These are phyloP conservation scores for Pogonocherus hispidulus DNA, from an alignment of 2,888 invertebrate species.

Conservation along the genomic window DNA sequence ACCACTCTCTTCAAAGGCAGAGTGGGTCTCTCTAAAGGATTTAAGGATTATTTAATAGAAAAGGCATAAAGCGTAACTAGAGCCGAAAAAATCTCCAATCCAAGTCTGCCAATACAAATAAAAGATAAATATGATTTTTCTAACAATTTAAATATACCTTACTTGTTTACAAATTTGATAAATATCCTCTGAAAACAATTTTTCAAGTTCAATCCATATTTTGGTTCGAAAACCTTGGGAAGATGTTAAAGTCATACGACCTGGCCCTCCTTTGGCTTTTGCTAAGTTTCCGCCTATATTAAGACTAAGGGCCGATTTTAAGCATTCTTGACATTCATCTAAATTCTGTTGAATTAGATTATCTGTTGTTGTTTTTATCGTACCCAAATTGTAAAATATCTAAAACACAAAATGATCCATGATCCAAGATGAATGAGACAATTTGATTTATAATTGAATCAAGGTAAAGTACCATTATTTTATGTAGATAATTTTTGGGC, in stretches of 20 bases:
- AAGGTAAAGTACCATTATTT: too few species aligned
- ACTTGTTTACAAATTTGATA: slow-evolving; percentile 81
- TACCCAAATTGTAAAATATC: slow-evolving; percentile 67
- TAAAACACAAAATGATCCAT: slow-evolving; percentile 54
- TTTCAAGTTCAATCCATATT: slow-evolving; percentile 92
- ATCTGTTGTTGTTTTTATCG: slow-evolving; percentile 70
- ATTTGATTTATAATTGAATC: too few species aligned
- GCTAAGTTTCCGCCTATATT: slow-evolving; percentile 46
- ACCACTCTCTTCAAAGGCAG: too few species aligned
- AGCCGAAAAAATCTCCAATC: too few species aligned
- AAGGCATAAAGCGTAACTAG: too few species aligned
- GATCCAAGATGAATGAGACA: too few species aligned
- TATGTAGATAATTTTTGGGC: too few species aligned
- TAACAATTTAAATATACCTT: slow-evolving; percentile 23
- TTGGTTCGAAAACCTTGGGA: slow-evolving; percentile 73
- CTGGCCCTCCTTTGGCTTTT: slow-evolving; percentile 69
- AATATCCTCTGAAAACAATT: slow-evolving; percentile 83
- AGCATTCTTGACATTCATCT: slow-evolving; percentile 71
- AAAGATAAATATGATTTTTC: too few species aligned
- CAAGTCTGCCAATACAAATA: too few species aligned
- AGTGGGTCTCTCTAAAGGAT: too few species aligned
- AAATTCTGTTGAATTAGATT: slow-evolving; percentile 71
- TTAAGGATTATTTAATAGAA: too few species aligned
- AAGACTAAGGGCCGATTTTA: slow-evolving; percentile 71
- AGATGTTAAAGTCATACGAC: slow-evolving; percentile 70